Evolutionary conservation across 2,888 invertebrate genomes (phyloP), one percentile per base, ranked within the genome.

Genomic region (Endomychus coccineus): DNA sequence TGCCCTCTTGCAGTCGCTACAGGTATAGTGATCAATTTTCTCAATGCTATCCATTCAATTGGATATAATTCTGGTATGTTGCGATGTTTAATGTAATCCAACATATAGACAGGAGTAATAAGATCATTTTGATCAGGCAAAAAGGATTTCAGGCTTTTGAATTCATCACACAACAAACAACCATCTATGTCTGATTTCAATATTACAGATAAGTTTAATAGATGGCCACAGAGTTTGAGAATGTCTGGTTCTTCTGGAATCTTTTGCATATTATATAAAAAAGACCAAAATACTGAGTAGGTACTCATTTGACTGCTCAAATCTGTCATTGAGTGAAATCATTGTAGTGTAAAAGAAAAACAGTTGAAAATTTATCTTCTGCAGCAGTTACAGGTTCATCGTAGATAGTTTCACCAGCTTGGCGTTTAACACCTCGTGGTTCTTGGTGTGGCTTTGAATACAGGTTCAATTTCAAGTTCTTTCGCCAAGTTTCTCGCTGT

Each of bases 371-470:
- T 35, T 21, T 25, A 40, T 27, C 14, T 28, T 39, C 27, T 34
- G 16, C 10, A 10, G 39, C 35, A 45, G 40, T 40, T 43, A 50
- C 44, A 36, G 52, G 46, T 32, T 55, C 46, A 46, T 55, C 49
- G 33, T 30, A 39, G 12, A 42, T 49, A 46, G 32, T 49, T 55
- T 53, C 50, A 50, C 48, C 48, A 50, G 49, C 43, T 48, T 50
- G 50, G 36, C 49, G 49, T 42, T 51, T 51, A 41, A 51, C 43
- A 45, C 36, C 40, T 49, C 48, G 45, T 22, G n/a, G 47, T 50
- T 49, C 22, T 44, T 39, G 21, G 14, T 38, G 45, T 46, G 23
- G 47, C 44, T 46, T 42, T 45, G 47, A 56, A 54, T 30, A 46
- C 47, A 44, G 44, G 49, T 45, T 49, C 50, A 41, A 52, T 45